Conservation (phyloP, 1,140 invertebrate genomes). For the Geopemphigus sp. region DNA sequence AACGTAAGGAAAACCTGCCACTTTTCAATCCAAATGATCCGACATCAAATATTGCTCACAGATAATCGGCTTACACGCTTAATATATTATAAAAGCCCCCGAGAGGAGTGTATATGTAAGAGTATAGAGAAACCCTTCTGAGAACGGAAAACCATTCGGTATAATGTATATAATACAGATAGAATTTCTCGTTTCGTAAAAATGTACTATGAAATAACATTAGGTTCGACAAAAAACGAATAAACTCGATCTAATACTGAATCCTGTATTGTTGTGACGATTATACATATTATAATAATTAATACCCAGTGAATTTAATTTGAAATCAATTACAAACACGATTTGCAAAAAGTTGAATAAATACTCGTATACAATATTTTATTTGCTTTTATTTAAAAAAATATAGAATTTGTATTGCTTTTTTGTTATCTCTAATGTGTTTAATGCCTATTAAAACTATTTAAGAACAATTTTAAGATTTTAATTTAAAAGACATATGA, state of each 20-base stretch:
- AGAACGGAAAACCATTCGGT: background rate
- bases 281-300: background rate
- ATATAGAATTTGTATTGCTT: too few relatives aligned
- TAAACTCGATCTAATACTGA: background rate
- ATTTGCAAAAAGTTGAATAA: too few relatives aligned
- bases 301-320: background rate
- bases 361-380: too few relatives aligned
- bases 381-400: too few relatives aligned
- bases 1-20: background rate
- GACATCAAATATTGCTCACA: background rate
- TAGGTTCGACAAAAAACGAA: background rate
- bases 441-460: too few relatives aligned
- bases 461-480: too few relatives aligned
- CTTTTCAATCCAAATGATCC: background rate
- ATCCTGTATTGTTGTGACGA: background rate
- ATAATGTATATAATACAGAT: slow-evolving; percentile 1
- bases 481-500: too few relatives aligned
- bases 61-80: background rate
- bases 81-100: background rate
- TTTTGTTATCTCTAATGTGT: too few relatives aligned
- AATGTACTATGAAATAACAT: background rate
- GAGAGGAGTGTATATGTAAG: background rate
- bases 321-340: background rate
- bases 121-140: background rate
- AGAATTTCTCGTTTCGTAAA: background rate